These are phyloP conservation scores for Ceyx cyanopectus DNA, from an alignment of 2,113 vertebrate species.

Conservation along the genomic window DNA sequence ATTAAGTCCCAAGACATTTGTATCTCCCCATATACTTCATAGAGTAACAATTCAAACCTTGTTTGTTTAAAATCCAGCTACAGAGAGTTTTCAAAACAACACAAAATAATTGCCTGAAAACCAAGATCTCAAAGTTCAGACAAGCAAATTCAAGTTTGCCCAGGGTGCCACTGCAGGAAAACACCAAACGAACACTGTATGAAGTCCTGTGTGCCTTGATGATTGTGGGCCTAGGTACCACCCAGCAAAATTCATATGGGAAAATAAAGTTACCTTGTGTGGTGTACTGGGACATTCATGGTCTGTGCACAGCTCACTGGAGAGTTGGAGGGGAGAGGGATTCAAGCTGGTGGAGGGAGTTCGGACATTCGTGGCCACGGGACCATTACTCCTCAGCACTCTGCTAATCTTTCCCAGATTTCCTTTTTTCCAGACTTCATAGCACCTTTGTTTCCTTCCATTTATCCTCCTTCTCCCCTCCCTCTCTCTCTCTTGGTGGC, in stretches of 20 bases:
- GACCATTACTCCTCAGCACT: constrained; percentile 18
- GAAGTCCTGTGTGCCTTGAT: neutral
- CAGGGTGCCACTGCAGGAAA: neutral
- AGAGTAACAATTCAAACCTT: neutral
- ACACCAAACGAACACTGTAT: neutral
- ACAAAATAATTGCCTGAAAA: neutral
- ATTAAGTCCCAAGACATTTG: neutral
- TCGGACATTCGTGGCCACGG: neutral
- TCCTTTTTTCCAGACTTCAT: constrained; percentile 59
- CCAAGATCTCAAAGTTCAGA: neutral
- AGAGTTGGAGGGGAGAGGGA: neutral
- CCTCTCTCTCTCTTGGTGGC: constrained; percentile 77
- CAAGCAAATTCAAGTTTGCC: neutral
- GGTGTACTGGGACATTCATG: fast-evolving
- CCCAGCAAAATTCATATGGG: neutral
- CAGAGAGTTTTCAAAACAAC: neutral
- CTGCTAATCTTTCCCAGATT: constrained; percentile 31
- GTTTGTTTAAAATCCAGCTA: neutral
- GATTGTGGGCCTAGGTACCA: neutral
- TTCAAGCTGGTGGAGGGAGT: neutral
- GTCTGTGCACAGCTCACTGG: neutral
- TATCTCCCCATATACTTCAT: neutral
- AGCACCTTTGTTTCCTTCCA: constrained; percentile 73
- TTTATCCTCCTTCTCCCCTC: constrained; percentile 55
- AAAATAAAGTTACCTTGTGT: neutral